Evolutionary conservation across 2,113 vertebrate genomes (phyloP).

Genomic region (Chaenocephalus aceratus): DNA sequence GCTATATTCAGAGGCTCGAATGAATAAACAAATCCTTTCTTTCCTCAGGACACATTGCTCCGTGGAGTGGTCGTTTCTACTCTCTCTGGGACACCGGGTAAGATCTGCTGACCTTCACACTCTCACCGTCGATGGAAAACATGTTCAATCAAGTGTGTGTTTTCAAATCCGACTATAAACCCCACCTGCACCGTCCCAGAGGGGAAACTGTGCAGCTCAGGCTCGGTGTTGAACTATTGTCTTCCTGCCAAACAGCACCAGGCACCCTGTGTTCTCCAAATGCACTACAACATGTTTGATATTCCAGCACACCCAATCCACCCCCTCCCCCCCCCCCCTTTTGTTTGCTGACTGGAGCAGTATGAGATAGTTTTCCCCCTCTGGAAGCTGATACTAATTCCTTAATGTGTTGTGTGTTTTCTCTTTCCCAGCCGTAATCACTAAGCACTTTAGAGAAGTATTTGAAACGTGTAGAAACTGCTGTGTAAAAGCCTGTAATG

Average conservation of each 20-base stretch:
- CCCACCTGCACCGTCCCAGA: conserved; percentile 24
- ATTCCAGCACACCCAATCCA: conserved; percentile 49
- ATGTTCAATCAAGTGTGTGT: conserved; percentile 51
- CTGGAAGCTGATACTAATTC: conserved; percentile 52
- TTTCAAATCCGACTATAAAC: conserved; percentile 18
- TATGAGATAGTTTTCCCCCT: conserved; percentile 14
- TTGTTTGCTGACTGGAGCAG: conserved; percentile 58
- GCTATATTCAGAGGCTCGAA: conserved; percentile 11
- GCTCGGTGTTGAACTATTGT: conserved; percentile 38
- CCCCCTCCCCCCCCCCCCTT: no score
- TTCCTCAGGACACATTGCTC: conserved; percentile 94
- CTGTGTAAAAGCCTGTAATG: conserved; percentile 22
- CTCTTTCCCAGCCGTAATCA: conserved; percentile 46
- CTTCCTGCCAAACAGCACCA: conserved; percentile 38
- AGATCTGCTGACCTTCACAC: conserved; percentile 76
- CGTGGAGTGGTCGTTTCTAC: conserved; percentile 99
- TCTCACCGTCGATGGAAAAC: conserved; percentile 30
- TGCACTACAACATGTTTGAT: conserved; percentile 40
- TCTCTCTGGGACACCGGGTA: conserved; percentile 99
- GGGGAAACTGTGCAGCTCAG: background rate
- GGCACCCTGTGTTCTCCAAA: conserved; percentile 39
- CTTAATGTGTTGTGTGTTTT: conserved; percentile 56
- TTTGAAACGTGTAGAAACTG: conserved; percentile 31
- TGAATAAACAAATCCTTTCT: background rate
- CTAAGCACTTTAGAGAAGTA: conserved; percentile 54